Base-by-base conservation (phyloP, 1,140 invertebrate genomes). In the Pectinophora gossypiella region DNA sequence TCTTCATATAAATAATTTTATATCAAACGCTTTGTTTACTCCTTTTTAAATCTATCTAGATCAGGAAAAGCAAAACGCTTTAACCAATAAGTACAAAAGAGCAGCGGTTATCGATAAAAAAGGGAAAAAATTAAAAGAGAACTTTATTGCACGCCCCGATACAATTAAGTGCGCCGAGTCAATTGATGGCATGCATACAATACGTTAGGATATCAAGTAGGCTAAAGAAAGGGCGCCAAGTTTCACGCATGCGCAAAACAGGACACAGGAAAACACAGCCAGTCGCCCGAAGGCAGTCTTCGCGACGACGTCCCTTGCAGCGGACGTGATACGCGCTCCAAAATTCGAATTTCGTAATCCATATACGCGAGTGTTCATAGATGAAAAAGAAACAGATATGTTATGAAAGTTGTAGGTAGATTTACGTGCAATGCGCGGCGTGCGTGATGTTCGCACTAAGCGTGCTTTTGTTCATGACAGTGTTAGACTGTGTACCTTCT, bases 221-320 rank as follows among this genome's bases (percentile, higher is more conserved):
- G 55, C 57, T 61, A 65, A 78, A 79, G 77, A 86, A 86, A 86
- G 72, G 79, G 81, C 83, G 83, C 74, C 65, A 86, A 85, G 35
- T 61, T 54, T 15, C 19, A 48, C 83, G 81, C 83, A 80, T 83
- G 83, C 81, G 79, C 51, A 40, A 51, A 21, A 19, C 57, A 56
- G 53, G 58, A 61, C 45, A 60, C 18, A 51, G 57, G 55, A 49
- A 35, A 68, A 68, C 56, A 65, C 59, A 52, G 55, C 59, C 64
- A 76, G 71, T 77, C 69, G 75, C 65, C 64, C 56, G 68, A 59
- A 53, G 48, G 72, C 77, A 86, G 83, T 86, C 66, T 55, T 54
- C 62, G 57, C 59, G 59, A 27, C 60, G 64, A 63, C 75, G 52
- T 54, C 58, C 47, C 22, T 19, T 9, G 5, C 62, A 46, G 36